A percentile compares a stretch with the other conserved stretches of the same genome.
phyloP scores from a whole-genome alignment of 2,888 invertebrate genomes.

The Ectropis crepuscularia region DNA sequence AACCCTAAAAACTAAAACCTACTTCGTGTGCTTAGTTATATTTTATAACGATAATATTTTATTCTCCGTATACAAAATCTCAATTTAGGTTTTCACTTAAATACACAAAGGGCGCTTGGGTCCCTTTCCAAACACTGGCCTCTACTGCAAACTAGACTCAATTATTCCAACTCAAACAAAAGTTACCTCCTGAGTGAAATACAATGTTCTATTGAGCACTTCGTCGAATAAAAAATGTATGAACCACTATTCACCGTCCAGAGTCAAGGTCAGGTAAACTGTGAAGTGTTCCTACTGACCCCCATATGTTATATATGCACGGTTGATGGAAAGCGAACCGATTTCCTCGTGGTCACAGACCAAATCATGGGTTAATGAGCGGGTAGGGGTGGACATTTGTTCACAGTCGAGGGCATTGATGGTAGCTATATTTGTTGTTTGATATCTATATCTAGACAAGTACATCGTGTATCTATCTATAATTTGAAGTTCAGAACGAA shows the following conservation, averaged over 20 bases:
- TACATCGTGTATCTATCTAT: too few species aligned
- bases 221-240: constrained; percentile 36
- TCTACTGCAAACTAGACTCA: constrained; percentile 25
- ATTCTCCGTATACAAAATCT: constrained; percentile 7
- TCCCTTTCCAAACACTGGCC: constrained; percentile 26
- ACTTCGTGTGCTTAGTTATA: too few species aligned
- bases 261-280: constrained; percentile 62
- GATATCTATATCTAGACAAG: not conserved
- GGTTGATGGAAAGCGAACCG: constrained; percentile 64
- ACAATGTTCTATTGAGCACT: constrained; percentile 33
- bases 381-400: constrained; percentile 52
- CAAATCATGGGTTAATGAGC: constrained; percentile 76
- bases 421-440: constrained; percentile 3
- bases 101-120: constrained; percentile 18
- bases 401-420: constrained; percentile 50
- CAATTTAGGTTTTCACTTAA: constrained; percentile 19
- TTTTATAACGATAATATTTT: constrained; percentile 1
- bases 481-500: too few species aligned
- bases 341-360: constrained; percentile 69
- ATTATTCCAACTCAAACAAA: constrained; percentile 41
- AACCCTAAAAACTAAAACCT: too few species aligned
- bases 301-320: constrained; percentile 64
- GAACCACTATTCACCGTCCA: constrained; percentile 36
- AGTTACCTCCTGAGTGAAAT: constrained; percentile 43
- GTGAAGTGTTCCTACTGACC: constrained; percentile 58